These are phyloP conservation scores for Tineola bisselliella DNA, from an alignment of 2,888 invertebrate species.

Conservation along the genomic window DNA sequence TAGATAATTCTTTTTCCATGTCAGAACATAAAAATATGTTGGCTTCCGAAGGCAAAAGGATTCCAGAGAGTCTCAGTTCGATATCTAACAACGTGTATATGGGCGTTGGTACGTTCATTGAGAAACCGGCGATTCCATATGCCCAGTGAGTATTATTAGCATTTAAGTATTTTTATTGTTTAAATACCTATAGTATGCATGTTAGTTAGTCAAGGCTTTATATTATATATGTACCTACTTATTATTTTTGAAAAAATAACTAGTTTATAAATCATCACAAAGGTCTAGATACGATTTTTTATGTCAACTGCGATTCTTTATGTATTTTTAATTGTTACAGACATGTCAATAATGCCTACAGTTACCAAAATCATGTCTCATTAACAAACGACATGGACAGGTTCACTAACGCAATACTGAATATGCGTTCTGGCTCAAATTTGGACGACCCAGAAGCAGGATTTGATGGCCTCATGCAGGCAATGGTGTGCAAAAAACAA, in stretches of 20 bases:
- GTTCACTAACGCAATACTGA: conserved; percentile 43
- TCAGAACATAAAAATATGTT: conserved; percentile 58
- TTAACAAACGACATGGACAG: conserved; percentile 66
- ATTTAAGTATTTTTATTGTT: too few species aligned
- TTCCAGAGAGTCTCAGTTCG: conserved; percentile 36
- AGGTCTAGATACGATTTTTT: too few species aligned
- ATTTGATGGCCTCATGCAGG: conserved; percentile 89
- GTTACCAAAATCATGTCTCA: conserved; percentile 76
- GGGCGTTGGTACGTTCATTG: conserved; percentile 76
- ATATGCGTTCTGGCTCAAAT: conserved; percentile 58
- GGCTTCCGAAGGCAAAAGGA: conserved; percentile 40
- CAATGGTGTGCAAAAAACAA: conserved; percentile 73
- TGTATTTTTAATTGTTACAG: conserved; percentile 29
- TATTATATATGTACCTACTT: conserved; percentile 19
- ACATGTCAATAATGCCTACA: conserved; percentile 63
- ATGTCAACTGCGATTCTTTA: too few species aligned
- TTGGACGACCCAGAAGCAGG: conserved; percentile 83
- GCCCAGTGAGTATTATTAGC: conserved; percentile 45
- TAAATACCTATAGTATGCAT: too few species aligned
- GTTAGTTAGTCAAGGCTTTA: too few species aligned
- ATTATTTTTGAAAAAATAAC: too few species aligned
- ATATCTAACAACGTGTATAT: conserved; percentile 73
- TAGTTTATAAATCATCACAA: too few species aligned
- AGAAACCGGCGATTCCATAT: conserved; percentile 74
- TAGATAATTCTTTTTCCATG: conserved; percentile 85